These are phyloP conservation scores for Pseudomugil gertrudae DNA, from an alignment of 2,797 vertebrate species.

Conservation along the genomic window DNA sequence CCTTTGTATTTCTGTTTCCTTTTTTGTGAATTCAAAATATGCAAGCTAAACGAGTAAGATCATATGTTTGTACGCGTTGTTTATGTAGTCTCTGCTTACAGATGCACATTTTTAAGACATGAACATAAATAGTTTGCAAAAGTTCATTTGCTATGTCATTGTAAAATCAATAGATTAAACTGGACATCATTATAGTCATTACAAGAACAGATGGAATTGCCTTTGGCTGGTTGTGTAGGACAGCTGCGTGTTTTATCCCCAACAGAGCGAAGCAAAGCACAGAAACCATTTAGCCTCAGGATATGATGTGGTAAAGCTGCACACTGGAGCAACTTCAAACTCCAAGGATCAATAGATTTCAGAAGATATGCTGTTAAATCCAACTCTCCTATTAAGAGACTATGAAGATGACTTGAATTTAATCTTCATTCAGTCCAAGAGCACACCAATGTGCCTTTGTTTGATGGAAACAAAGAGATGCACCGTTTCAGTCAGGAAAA, in stretches of 20 bases:
- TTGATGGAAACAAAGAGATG: neutral
- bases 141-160: constrained; percentile 36
- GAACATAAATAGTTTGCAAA: constrained; percentile 25
- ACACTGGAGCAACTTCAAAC: constrained; percentile 24
- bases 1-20: neutral
- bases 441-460: constrained; percentile 2
- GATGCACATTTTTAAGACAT: neutral
- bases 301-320: constrained; percentile 51
- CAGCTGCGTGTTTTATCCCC: constrained; percentile 42
- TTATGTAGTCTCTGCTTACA: constrained; percentile 1
- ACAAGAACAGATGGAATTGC: constrained; percentile 44
- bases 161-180: constrained; percentile 42
- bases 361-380: constrained; percentile 18
- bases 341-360: constrained; percentile 22
- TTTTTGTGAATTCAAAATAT: constrained; percentile 1
- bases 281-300: constrained; percentile 36
- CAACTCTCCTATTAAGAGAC: constrained; percentile 24
- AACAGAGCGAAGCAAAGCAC: constrained; percentile 30
- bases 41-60: neutral
- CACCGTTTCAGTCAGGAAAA: neutral
- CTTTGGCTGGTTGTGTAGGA: constrained; percentile 40
- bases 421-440: constrained; percentile 8
- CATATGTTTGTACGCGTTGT: neutral
- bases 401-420: constrained; percentile 16
- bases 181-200: constrained; percentile 22